Percentiles rank a stretch among this genome's conserved stretches.
Evolutionary conservation across 2,797 vertebrate genomes (phyloP).

Genomic region (Gadopsis bispinosus): DNA sequence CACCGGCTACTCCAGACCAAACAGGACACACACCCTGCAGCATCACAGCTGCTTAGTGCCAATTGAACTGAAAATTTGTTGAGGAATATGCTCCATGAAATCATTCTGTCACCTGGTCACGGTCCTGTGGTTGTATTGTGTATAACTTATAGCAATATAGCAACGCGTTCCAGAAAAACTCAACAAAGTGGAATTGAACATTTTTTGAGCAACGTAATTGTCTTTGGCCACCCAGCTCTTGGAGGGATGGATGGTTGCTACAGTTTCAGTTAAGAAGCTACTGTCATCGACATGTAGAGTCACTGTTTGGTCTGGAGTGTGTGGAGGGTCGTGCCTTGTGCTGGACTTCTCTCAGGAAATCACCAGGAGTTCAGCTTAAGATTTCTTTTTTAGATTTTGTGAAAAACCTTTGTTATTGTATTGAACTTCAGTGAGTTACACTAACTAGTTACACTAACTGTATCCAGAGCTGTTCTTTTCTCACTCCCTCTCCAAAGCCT

Average conservation of each 20-base stretch:
- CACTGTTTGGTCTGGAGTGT: conserved; percentile 18
- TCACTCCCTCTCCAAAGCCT: conserved; percentile 29
- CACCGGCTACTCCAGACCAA: conserved; percentile 17
- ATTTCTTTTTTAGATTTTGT: not conserved
- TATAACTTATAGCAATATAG: too few relatives aligned
- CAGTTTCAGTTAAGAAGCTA: too few relatives aligned
- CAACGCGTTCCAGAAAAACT: too few relatives aligned
- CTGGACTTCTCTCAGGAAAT: conserved; percentile 57
- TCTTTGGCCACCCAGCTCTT: too few relatives aligned
- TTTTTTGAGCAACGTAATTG: too few relatives aligned
- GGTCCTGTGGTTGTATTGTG: too few relatives aligned
- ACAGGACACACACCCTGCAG: conserved; percentile 6
- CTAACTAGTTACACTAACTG: conserved; percentile 6
- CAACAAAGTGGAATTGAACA: too few relatives aligned
- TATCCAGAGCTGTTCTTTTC: conserved; percentile 19
- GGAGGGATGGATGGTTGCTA: too few relatives aligned
- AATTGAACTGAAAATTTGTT: too few relatives aligned
- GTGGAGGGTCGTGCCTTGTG: conserved; percentile 18
- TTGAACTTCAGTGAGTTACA: conserved; percentile 11
- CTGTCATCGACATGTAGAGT: too few relatives aligned
- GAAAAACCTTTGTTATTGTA: conserved; percentile 1
- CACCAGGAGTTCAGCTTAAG: not conserved
- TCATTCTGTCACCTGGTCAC: too few relatives aligned
- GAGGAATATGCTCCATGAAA: too few relatives aligned
- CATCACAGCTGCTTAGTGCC: not conserved